These are phyloP conservation scores for Drosophila stalkeri DNA, from an alignment of 2,888 invertebrate species.

Conservation along the genomic window DNA sequence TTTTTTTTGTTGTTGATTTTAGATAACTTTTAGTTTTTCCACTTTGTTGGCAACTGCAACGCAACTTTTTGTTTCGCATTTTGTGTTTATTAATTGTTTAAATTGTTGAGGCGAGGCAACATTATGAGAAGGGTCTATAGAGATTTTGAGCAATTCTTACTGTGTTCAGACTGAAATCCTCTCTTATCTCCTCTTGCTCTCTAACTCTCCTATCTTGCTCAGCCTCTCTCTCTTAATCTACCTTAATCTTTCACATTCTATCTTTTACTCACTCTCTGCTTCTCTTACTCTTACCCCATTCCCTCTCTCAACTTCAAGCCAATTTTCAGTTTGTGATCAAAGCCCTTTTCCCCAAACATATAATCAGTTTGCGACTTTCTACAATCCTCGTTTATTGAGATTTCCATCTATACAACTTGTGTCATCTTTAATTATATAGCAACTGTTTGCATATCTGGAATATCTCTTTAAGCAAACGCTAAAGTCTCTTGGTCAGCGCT, in stretches of 20 bases:
- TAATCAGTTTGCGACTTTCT: neutral
- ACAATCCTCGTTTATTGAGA: neutral
- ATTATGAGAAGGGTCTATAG: neutral
- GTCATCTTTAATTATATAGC: slow-evolving; percentile 15
- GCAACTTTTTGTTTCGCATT: neutral
- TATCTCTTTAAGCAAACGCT: slow-evolving; percentile 4
- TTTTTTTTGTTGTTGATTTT: slow-evolving; percentile 25
- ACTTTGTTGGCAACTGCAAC: slow-evolving; percentile 1
- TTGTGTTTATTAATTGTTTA: neutral
- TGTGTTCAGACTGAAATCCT: too few relatives aligned
- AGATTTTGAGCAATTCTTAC: neutral
- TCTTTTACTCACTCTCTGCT: neutral
- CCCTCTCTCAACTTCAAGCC: neutral
- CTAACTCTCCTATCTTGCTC: neutral
- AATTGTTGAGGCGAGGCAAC: neutral
- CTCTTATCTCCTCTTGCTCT: neutral
- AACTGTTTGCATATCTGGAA: slow-evolving; percentile 35
- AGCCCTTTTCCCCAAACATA: neutral
- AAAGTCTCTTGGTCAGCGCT: slow-evolving; percentile 20
- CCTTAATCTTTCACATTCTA: neutral
- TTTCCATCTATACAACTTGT: slow-evolving; percentile 9
- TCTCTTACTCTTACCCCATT: neutral
- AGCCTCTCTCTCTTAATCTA: neutral
- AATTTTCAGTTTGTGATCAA: neutral
- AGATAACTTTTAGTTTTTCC: neutral